Base-by-base conservation (phyloP, 2,113 vertebrate species). In the Asarcornis scutulata region DNA sequence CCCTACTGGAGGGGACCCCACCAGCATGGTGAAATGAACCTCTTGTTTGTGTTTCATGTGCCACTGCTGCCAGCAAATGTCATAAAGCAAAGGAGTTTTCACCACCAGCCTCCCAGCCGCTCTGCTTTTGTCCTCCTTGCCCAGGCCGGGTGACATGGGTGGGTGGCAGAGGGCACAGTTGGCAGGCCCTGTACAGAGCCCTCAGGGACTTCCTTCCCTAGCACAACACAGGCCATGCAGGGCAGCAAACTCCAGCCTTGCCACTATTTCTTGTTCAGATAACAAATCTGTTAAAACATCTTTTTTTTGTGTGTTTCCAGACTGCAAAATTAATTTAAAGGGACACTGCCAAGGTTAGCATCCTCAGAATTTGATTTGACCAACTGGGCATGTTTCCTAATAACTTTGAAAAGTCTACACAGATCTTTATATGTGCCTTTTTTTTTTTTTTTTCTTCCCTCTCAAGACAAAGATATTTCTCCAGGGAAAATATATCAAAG, bases 321-420 rank as follows among this genome's bases (percentile, higher is more conserved):
- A 50, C 46, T 90, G 36, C 36, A 86, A 94, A 91, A 73, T 74
- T 67, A 71, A 86, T 94, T 91, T 58, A n/a, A 81, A 81, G 68
- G 79, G 83, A 38, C 59, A 18, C 55, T 38, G 36, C 21, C 86
- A 86, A 92, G 94, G 90, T 67, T 80, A 36, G 72, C 7, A 4
- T 55, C 79, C 79, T 67, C 92, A 52, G 59, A 78, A 94, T 91
- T 77, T 46, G 67, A 81, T 97, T 86, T 74, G 67, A 40, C n/a
- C 40, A 73, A 26, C 36, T 27, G 25, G 40, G 31, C 2, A 0
- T 9, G 36, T 69, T 77, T 79, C 56, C 59, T 34, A 69, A 63
- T 13, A 83, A 63, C 31, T 50, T 55, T 34, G n/a, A 48, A 22
- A 74, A 86, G 63, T 38, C 88, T 50, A 23, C 3, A 6, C 7